phyloP scores from a whole-genome alignment of 2,113 vertebrate genomes.

The Sinocyclocheilus anshuiensis region DNA sequence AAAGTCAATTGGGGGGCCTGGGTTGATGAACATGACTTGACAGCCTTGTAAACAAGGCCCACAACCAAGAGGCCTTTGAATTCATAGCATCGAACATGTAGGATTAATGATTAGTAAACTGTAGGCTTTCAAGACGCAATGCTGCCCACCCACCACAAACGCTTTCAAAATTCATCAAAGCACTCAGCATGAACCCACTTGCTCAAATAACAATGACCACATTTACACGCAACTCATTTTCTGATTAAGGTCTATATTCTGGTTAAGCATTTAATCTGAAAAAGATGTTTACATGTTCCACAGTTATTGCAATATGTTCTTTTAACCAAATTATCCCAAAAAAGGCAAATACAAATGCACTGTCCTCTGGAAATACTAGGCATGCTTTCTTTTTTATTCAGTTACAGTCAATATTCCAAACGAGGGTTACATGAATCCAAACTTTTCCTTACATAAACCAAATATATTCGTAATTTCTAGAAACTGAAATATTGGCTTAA shows the following conservation, averaged over 20 bases:
- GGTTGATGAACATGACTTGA: not conserved
- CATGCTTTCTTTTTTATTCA: not conserved
- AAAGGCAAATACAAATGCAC: not conserved
- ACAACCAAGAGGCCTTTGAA: not conserved
- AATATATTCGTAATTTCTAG: not conserved
- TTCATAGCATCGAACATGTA: not conserved
- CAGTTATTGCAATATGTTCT: not conserved
- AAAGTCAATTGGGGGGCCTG: too few species aligned
- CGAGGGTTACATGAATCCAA: not conserved
- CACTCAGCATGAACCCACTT: not conserved
- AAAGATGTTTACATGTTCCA: not conserved
- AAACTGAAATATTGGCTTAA: not conserved
- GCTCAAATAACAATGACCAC: not conserved
- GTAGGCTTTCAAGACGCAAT: conserved; percentile 48
- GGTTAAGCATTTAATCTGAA: not conserved
- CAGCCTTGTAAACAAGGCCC: not conserved
- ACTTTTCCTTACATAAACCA: not conserved
- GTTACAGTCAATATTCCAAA: not conserved
- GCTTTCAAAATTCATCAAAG: not conserved
- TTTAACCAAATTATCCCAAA: not conserved
- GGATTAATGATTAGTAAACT: not conserved
- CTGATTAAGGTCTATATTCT: not conserved
- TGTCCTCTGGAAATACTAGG: not conserved
- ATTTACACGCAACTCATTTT: not conserved
- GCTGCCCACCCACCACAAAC: conserved; percentile 46